These are phyloP conservation scores for Petaurus breviceps DNA, from an alignment of 2,113 vertebrate genomes.

Conservation along the genomic window DNA sequence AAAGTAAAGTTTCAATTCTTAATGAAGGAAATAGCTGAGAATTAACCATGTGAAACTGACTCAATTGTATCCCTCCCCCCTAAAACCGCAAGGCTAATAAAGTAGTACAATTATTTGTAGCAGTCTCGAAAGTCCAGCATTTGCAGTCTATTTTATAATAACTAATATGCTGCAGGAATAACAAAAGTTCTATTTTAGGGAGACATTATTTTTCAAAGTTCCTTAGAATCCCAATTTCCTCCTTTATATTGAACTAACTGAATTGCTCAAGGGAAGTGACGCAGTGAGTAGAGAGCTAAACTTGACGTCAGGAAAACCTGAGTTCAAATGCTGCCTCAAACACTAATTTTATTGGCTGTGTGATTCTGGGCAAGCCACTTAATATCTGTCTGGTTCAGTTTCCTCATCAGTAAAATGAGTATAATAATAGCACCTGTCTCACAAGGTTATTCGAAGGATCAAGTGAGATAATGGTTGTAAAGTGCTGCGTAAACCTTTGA, in stretches of 20 bases:
- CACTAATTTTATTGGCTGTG: not conserved
- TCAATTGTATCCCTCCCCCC: not conserved
- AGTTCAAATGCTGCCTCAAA: not conserved
- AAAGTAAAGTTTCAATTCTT: conserved; percentile 46
- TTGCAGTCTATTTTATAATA: not conserved
- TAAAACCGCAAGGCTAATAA: not conserved
- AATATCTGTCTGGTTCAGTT: not conserved
- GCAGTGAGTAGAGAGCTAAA: not conserved
- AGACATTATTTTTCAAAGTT: conserved; percentile 9
- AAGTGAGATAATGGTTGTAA: not conserved
- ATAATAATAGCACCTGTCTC: not conserved
- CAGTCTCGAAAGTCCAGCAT: not conserved
- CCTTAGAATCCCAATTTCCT: not conserved
- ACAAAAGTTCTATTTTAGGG: not conserved
- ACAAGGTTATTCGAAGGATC: not conserved
- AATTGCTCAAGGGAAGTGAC: not conserved
- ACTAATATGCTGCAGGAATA: not conserved
- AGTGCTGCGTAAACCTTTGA: not conserved
- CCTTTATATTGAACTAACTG: conserved; percentile 16
- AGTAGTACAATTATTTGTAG: not conserved
- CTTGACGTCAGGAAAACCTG: not conserved
- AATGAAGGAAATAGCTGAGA: not conserved
- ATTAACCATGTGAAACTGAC: not conserved
- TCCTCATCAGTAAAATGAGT: not conserved
- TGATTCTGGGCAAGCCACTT: not conserved